A percentile compares a stretch with the other conserved stretches of the same genome.
Evolutionary conservation across 2,113 vertebrate genomes (phyloP).

Genomic region (Phylloscopus whistleri): DNA sequence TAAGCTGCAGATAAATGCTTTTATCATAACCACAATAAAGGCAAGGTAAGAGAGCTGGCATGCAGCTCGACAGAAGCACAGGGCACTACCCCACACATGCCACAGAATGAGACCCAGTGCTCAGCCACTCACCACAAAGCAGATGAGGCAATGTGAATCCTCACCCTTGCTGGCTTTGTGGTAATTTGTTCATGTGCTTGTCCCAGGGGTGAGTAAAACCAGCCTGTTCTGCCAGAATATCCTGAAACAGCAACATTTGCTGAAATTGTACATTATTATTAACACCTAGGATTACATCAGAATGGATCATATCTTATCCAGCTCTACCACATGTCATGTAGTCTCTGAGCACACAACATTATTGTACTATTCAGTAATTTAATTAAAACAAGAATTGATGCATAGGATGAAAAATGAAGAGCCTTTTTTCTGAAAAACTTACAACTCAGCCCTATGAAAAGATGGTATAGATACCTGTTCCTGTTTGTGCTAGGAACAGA

Average conservation of each 20-base stretch:
- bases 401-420: background rate
- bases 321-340: background rate
- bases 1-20: conserved; percentile 13
- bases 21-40: background rate
- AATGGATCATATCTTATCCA: background rate
- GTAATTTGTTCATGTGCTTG: background rate
- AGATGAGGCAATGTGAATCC: conserved; percentile 11
- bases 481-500: background rate
- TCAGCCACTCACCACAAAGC: background rate
- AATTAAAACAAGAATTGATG: conserved; percentile 9
- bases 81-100: background rate
- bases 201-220: background rate
- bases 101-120: background rate
- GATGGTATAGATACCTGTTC: background rate
- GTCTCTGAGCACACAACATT: background rate
- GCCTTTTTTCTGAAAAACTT: background rate
- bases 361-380: background rate
- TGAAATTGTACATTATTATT: background rate
- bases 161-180: background rate
- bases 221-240: background rate
- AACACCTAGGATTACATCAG: conserved; percentile 35
- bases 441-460: background rate
- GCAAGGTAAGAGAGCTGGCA: background rate
- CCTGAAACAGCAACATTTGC: conserved; percentile 12
- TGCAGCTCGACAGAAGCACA: background rate